Base-by-base conservation (phyloP, 1,140 invertebrate species). In the Drosophila sechellia region DNA sequence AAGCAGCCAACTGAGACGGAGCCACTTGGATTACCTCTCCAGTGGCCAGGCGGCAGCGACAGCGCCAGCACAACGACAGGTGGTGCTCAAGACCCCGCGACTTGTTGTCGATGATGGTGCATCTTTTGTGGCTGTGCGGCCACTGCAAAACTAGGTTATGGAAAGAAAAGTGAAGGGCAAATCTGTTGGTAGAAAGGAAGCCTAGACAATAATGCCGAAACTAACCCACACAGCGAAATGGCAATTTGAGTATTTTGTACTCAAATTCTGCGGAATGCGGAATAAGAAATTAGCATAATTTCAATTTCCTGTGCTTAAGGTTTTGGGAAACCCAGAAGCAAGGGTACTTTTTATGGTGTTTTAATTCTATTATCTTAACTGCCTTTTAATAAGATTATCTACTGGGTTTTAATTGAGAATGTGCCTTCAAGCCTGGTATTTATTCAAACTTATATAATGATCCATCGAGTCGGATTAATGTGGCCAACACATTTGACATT, bases 91-190 rank as follows among this genome's bases (percentile, higher is more conserved):
- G 59, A 57, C 64, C 5, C 34, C 22, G 66, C 42, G 65, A 69
- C 64, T 60, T 84, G 76, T 58, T 66, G 73, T 68, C 74, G 63
- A 86, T 86, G 83, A 86, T 86, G 83, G 65, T 86, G 83, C 83
- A 86, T 86, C 83, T 86, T 86, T 86, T 54, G 74, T 74, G 57
- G 69, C 20, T 43, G 64, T 43, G 58, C 45, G 64, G 42, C 64
- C 39, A 40, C 77, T 84, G 84, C 79, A 76, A 90, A 90, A 90
- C 86, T 90, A 81, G 86, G 86, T 90, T 90, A 90, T 79, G 81
- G 86, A 90, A 90, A 90, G 81, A 86, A 90, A 90, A 90, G 86
- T 90, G 86, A 90, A 90, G 86, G 86, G 86, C 87, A 79, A 76
- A 79, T 72, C 57, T 86, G 71, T 83, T 76, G 69, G 69, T 87